Conservation (phyloP, 2,888 invertebrate genomes). For the Lottia scabra region DNA sequence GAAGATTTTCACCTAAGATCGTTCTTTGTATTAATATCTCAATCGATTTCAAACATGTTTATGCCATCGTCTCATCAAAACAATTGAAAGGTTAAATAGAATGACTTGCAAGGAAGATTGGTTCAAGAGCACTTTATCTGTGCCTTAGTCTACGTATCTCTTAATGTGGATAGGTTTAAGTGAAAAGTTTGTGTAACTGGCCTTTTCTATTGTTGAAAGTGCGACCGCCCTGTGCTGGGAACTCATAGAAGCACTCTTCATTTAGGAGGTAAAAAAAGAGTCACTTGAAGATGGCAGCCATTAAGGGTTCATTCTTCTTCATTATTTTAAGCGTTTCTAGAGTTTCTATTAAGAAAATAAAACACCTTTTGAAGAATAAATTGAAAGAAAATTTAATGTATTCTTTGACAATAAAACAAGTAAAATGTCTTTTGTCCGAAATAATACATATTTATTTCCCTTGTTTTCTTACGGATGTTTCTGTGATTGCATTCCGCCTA, state of each 20-base stretch:
- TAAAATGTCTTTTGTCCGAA: background rate
- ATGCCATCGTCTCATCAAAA: background rate
- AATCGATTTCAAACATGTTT: background rate
- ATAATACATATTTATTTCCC: background rate
- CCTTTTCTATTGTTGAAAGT: background rate
- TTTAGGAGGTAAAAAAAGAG: no score
- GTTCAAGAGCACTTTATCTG: no score
- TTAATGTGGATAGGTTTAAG: background rate
- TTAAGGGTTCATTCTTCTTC: background rate
- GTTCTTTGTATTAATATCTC: background rate
- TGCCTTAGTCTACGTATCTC: background rate
- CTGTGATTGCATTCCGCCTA: background rate
- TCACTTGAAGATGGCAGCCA: no score
- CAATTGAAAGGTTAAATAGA: constrained; percentile 2
- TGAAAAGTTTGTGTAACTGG: constrained; percentile 1
- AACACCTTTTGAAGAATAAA: background rate
- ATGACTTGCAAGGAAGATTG: background rate
- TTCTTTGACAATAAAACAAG: background rate
- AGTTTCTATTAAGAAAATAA: background rate
- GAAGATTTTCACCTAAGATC: background rate
- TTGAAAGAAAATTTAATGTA: background rate
- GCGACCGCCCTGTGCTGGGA: background rate
- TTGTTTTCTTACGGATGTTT: background rate
- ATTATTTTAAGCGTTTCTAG: background rate
- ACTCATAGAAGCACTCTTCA: background rate